Evolutionary conservation across 2,797 vertebrate genomes (phyloP).

Genomic region (Rhinogobio ventralis): DNA sequence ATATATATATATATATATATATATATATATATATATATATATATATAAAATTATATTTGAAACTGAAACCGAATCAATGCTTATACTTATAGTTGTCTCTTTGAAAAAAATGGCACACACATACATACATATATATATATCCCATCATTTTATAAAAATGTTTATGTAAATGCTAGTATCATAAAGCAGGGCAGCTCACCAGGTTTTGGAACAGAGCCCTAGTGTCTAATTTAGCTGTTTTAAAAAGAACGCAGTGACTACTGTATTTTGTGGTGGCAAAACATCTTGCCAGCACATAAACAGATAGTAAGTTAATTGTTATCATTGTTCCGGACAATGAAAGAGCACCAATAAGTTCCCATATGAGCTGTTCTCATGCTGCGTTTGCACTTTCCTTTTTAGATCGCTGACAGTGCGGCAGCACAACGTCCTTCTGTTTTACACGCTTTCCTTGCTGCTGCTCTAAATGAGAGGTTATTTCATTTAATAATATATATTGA

Average conservation of each 20-base stretch:
- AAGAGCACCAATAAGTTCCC: constrained; percentile 17
- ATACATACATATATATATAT: too few relatives aligned
- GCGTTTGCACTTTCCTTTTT: constrained; percentile 8
- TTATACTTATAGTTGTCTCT: too few relatives aligned
- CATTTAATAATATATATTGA: constrained; percentile 73
- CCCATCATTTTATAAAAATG: not conserved
- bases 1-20: too few relatives aligned
- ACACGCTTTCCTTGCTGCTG: constrained; percentile 47
- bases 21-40: too few relatives aligned
- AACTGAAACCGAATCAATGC: too few relatives aligned
- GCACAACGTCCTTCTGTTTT: constrained; percentile 5
- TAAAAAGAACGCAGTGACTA: not conserved
- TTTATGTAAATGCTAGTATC: not conserved
- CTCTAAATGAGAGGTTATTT: constrained; percentile 69
- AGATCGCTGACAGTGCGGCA: not conserved
- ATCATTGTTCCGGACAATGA: constrained; percentile 18
- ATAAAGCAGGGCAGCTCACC: not conserved
- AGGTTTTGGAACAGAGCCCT: not conserved
- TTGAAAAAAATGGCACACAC: too few relatives aligned
- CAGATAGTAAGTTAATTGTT: constrained; percentile 4
- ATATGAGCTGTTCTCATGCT: constrained; percentile 36
- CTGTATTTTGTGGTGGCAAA: not conserved
- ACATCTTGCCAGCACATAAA: not conserved
- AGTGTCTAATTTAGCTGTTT: not conserved
- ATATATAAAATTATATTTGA: too few relatives aligned